Percentiles rank a stretch among this genome's conserved stretches.
Evolutionary conservation across 2,797 vertebrate species (phyloP).

Genomic region (Bucorvus abyssinicus): DNA sequence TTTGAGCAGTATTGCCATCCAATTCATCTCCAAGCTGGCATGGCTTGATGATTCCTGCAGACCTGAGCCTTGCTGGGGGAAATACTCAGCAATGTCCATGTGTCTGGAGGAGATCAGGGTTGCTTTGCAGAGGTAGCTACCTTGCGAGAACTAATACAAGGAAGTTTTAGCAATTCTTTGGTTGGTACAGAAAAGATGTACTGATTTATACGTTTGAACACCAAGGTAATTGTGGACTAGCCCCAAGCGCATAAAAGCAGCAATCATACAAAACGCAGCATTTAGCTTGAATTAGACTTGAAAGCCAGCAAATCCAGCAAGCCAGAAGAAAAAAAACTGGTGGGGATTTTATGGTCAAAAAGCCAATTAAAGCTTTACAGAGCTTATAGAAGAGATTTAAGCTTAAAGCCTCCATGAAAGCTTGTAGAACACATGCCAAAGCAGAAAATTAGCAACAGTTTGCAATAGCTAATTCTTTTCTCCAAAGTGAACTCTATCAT

Average conservation of each 20-base stretch:
- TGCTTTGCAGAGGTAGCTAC: not conserved
- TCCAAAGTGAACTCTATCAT: not conserved
- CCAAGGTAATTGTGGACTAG: not conserved
- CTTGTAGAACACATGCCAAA: not conserved
- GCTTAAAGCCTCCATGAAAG: not conserved
- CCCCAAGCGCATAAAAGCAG: not conserved
- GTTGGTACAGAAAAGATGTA: not conserved
- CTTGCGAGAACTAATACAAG: not conserved
- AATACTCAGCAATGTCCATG: not conserved
- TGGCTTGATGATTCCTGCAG: not conserved
- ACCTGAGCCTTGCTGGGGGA: not conserved
- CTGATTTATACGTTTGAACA: not conserved
- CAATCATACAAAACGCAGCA: not conserved
- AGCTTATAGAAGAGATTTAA: slow-evolving; percentile 14
- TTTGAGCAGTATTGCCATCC: accelerated
- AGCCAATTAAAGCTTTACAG: slow-evolving; percentile 26
- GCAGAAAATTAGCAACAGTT: slow-evolving; percentile 25
- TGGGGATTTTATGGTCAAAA: slow-evolving; percentile 29
- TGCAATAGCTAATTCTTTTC: slow-evolving; percentile 15
- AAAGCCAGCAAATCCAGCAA: slow-evolving; percentile 34
- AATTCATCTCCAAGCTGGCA: not conserved
- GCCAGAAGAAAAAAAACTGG: not conserved
- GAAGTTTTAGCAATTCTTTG: not conserved
- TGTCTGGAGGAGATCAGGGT: not conserved
- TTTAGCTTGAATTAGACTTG: not conserved